Evolutionary conservation across 2,797 vertebrate species (phyloP), one percentile per base, ranked within the genome.

Genomic region (Pangasius larnaudii): DNA sequence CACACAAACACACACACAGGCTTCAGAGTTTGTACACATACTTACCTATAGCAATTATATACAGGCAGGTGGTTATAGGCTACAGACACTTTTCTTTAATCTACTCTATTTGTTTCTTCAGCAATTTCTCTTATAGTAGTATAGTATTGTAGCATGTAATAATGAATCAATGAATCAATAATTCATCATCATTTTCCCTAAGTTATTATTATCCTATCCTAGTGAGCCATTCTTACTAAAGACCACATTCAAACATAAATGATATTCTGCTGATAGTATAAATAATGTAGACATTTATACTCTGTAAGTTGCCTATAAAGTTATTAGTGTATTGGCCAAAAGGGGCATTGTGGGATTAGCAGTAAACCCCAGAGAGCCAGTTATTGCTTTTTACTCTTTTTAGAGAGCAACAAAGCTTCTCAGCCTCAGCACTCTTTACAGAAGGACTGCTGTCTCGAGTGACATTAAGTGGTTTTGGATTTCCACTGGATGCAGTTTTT

Each of bases 401-500:
- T 59, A 86, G 56, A 81, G 77, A 63, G 65, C 42, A 74, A 19
- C 36, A 77, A 33, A 77, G 56, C 72, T 86, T 46, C 72, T n/a
- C 51, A 51, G 69, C 58, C 72, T 24, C 51, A 30, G 69, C 79
- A 75, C 24, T 46, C 58, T 78, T 61, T 72, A 33, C 6, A 33
- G n/a, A 82, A 84, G 27, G 8, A 22, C 39, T 3, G 53, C 56
- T 74, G 59, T 75, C 39, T 82, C 22, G 6, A 42, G 10, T 80
- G 49, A 83, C 58, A 82, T 80, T 58, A 77, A 86, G 61, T 58
- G 80, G 49, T 83, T 49, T 84, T 9, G 18, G 74, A 53, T 84
- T 88, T 91, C 81, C 65, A 90, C 53, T 65, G 36, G 18, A 65
- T 49, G 84, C 27, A 74, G 65, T 86, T 80, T 46, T 56, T 85